Base-by-base conservation (phyloP, 1,140 invertebrate genomes). In the Asobara japonica region DNA sequence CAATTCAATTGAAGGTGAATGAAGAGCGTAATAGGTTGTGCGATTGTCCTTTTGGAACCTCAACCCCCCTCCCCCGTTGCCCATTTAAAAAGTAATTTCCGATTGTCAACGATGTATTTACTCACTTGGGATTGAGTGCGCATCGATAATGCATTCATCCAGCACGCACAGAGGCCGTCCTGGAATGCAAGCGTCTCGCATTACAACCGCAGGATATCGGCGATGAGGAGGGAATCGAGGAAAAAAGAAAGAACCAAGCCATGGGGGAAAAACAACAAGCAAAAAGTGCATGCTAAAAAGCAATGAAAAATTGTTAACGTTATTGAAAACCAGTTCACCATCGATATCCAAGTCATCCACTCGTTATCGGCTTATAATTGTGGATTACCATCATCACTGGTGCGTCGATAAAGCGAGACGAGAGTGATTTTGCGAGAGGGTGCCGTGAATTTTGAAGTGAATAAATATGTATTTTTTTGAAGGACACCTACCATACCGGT, bases 301-400 rank as follows among this genome's bases (percentile, higher is more conserved):
- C 33, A 20, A 20, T 13, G 33, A 69, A 69, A 69, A 69, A 69
- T 69, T 29, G 22, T 13, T 72, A 66, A 72, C 62, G 62, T 72
- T 72, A 72, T 72, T 66, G 65, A 72, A 72, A 72, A 72, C 71
- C 71, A 72, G 71, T 67, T 72, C 31, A 60, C 64, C 64, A 48
- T 16, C 60, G 71, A 67, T 65, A 72, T 72, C 38, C 65, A 38
- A 72, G 36, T 67, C 71, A 67, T 61, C 36, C 48, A 13, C 64
- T 61, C 45, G 62, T 72, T 67, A 67, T 45, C 38, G 56, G 60
- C 31, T 62, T 71, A 65, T 71, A 64, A 65, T 65, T 71, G 51
- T 69, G 56, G 56, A 60, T 62, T 62, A 69, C 33, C 48, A 60
- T 60, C 56, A 69, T 61, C 68, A 31, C 48, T 38, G 48, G 27